A percentile compares a stretch with the other conserved stretches of the same genome.
phyloP scores from a whole-genome alignment of 2,113 vertebrate genomes.

The Takifugu flavidus region DNA sequence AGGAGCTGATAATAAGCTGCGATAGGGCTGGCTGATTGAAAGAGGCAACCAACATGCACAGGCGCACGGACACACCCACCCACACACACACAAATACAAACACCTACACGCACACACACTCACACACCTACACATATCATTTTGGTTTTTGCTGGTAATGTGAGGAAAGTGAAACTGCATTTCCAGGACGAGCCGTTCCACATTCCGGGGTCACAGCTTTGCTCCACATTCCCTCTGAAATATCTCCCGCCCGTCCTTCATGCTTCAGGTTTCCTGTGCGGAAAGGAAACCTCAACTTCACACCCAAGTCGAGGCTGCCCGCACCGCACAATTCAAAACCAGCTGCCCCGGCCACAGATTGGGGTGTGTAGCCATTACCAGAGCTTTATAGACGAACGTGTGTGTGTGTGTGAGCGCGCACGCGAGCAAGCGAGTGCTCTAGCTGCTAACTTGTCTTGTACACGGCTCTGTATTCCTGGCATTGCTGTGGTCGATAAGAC shows the following conservation, averaged over 20 bases:
- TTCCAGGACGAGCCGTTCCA: neutral
- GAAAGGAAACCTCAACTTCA: constrained; percentile 27
- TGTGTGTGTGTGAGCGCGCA: constrained; percentile 6
- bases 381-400: constrained; percentile 1
- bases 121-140: too few relatives aligned
- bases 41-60: constrained; percentile 43
- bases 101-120: too few relatives aligned
- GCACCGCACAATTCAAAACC: constrained; percentile 19
- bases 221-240: constrained; percentile 4
- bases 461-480: constrained; percentile 71
- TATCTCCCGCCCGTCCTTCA: constrained; percentile 9
- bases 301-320: constrained; percentile 4
- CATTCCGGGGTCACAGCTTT: neutral
- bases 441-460: constrained; percentile 60
- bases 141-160: neutral
- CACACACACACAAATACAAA: too few relatives aligned
- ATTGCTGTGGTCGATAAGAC: constrained; percentile 80
- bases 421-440: constrained; percentile 32
- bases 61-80: neutral
- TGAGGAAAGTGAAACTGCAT: neutral
- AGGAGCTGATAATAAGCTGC: constrained; percentile 74
- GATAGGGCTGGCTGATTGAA: constrained; percentile 71
- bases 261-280: neutral
- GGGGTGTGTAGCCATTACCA: constrained; percentile 16
- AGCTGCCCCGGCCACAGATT: constrained; percentile 30